A percentile compares a stretch with the other conserved stretches of the same genome.
These are phyloP conservation scores for Panulirus ornatus DNA, from an alignment of 1,140 invertebrate species.

Conservation along the genomic window DNA sequence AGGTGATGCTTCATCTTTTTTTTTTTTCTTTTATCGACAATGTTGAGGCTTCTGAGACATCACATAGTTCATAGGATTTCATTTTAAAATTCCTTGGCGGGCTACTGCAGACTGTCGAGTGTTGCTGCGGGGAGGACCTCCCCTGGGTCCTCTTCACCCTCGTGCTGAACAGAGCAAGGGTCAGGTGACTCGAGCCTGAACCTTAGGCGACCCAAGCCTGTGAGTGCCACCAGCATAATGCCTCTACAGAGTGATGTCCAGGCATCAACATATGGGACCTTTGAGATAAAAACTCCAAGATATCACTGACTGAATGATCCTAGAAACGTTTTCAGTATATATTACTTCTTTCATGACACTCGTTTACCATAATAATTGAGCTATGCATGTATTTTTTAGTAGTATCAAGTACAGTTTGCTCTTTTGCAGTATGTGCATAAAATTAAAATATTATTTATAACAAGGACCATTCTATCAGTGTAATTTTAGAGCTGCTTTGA, in stretches of 20 bases:
- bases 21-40: not conserved
- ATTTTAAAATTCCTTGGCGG: conserved; percentile 38
- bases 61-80: not conserved
- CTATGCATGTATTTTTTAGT: not conserved
- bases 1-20: not conserved
- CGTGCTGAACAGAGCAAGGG: conserved; percentile 39
- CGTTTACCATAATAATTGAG: not conserved
- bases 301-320: conserved; percentile 2
- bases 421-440: not conserved
- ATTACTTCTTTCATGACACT: not conserved
- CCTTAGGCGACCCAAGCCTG: conserved; percentile 39
- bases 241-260: conserved; percentile 21
- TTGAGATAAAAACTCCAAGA: conserved; percentile 14
- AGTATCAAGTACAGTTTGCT: not conserved
- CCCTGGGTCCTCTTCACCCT: conserved; percentile 40
- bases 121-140: conserved; percentile 51
- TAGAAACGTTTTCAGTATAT: not conserved
- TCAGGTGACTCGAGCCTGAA: conserved; percentile 47
- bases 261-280: conserved; percentile 37
- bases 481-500: not conserved
- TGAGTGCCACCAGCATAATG: conserved; percentile 45
- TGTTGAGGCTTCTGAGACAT: conserved; percentile 22
- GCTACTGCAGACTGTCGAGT: conserved; percentile 43
- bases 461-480: conserved; percentile 12
- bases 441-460: not conserved